phyloP scores from a whole-genome alignment of 2,113 vertebrate genomes.

The Stercorarius parasiticus region DNA sequence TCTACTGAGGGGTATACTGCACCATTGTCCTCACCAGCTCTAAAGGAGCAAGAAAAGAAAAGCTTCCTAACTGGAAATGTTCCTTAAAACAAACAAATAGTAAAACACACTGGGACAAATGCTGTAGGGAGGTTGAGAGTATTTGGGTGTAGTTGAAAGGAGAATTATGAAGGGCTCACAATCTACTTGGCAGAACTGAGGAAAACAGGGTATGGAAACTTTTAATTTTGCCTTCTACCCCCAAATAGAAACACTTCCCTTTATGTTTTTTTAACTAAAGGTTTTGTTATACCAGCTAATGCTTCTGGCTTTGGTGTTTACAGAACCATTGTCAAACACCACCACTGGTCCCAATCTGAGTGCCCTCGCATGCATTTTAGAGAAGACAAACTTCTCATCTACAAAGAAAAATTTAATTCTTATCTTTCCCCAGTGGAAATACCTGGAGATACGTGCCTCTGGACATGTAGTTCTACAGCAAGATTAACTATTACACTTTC shows the following conservation, averaged over 20 bases:
- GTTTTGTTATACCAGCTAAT: not conserved
- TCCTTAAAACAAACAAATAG: not conserved
- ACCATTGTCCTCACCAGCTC: slow-evolving; percentile 84
- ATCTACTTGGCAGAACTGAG: not conserved
- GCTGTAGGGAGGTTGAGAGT: not conserved
- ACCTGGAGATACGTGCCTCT: not conserved
- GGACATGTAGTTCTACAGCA: not conserved
- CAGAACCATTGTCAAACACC: not conserved
- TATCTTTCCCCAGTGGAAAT: not conserved
- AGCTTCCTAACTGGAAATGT: not conserved
- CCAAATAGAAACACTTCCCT: not conserved
- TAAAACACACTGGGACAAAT: not conserved
- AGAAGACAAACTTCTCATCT: not conserved
- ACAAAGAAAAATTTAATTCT: not conserved
- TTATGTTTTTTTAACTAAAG: not conserved
- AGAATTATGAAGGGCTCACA: slow-evolving; percentile 36
- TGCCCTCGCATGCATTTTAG: not conserved
- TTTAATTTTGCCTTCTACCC: not conserved
- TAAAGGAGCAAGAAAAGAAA: slow-evolving; percentile 25
- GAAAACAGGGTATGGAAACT: not conserved
- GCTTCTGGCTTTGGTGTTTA: not conserved
- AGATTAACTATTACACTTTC: not conserved
- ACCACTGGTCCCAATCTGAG: not conserved
- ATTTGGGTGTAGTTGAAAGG: slow-evolving; percentile 37
- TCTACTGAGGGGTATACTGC: slow-evolving; percentile 84